Percentiles rank a stretch among this genome's conserved stretches.
phyloP scores from a whole-genome alignment of 92 coral and sea anemone species.

The Virgularia gustaviana region DNA sequence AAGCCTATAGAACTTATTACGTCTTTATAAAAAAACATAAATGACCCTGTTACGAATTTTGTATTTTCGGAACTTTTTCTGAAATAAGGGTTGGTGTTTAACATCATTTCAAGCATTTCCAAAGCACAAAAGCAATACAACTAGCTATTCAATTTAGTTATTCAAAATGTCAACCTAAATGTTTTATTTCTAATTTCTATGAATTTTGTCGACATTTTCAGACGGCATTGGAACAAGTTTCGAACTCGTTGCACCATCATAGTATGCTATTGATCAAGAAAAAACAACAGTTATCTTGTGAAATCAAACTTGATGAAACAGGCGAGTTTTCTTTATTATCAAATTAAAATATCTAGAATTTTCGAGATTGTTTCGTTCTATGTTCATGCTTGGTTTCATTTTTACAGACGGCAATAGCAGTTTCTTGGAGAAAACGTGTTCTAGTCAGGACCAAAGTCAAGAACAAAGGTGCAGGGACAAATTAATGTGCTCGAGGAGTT shows the following conservation, averaged over 20 bases:
- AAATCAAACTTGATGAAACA: background rate
- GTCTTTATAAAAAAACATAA: too few relatives aligned
- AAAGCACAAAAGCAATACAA: background rate
- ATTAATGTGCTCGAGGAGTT: too few relatives aligned
- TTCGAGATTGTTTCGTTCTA: background rate
- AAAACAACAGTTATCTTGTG: conserved; percentile 49
- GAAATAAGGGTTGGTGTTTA: too few relatives aligned
- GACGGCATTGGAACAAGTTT: conserved; percentile 78
- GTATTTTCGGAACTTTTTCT: too few relatives aligned
- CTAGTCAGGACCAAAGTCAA: background rate
- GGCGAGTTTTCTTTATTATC: background rate
- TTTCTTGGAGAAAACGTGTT: background rate
- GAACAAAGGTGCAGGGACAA: conserved; percentile 22
- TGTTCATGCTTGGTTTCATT: background rate
- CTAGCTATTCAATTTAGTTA: background rate
- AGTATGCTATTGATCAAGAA: conserved; percentile 65
- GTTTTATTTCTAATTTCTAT: background rate
- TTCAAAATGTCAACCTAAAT: background rate
- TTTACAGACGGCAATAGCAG: background rate
- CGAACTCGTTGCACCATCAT: conserved; percentile 63
- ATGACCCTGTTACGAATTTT: too few relatives aligned
- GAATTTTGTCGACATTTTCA: conserved; percentile 8
- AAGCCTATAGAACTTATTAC: too few relatives aligned
- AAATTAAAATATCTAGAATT: too few relatives aligned
- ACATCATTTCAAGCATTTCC: too few relatives aligned